A percentile compares a stretch with the other conserved stretches of the same genome.
Conservation (phyloP, 2,113 vertebrate species). For the Acanthochromis polyacanthus region DNA sequence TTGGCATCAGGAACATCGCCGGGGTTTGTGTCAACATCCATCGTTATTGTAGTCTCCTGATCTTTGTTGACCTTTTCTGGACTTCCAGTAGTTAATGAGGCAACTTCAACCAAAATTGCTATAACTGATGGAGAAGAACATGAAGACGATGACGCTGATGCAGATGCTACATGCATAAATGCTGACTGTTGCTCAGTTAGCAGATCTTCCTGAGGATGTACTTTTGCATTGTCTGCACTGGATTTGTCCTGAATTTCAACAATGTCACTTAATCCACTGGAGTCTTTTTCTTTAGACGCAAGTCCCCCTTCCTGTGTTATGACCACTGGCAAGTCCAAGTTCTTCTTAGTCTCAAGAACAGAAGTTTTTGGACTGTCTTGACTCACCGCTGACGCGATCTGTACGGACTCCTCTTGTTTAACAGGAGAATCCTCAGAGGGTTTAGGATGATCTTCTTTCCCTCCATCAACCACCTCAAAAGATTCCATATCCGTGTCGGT, state of each 20-base stretch:
- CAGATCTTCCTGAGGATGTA: neutral
- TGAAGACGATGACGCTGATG: neutral
- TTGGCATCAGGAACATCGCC: neutral
- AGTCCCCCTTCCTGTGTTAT: constrained; percentile 3
- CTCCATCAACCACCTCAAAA: constrained; percentile 19
- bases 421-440: neutral
- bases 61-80: neutral
- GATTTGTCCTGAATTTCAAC: constrained; percentile 5
- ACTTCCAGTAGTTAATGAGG: neutral
- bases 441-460: constrained; percentile 13
- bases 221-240: constrained; percentile 1
- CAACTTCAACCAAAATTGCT: neutral
- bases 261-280: neutral
- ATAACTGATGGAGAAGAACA: constrained; percentile 31
- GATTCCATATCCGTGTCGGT: constrained; percentile 15
- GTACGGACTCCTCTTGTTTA: constrained; percentile 21
- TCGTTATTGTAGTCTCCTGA: neutral
- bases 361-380: constrained; percentile 1
- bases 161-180: neutral
- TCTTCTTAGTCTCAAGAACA: neutral
- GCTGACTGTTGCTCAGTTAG: constrained; percentile 19
- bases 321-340: neutral
- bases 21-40: constrained; percentile 35
- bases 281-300: constrained; percentile 12
- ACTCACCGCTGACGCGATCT: neutral